Base-by-base conservation (phyloP, 2,113 vertebrate species). In the Seriola rivoliana region DNA sequence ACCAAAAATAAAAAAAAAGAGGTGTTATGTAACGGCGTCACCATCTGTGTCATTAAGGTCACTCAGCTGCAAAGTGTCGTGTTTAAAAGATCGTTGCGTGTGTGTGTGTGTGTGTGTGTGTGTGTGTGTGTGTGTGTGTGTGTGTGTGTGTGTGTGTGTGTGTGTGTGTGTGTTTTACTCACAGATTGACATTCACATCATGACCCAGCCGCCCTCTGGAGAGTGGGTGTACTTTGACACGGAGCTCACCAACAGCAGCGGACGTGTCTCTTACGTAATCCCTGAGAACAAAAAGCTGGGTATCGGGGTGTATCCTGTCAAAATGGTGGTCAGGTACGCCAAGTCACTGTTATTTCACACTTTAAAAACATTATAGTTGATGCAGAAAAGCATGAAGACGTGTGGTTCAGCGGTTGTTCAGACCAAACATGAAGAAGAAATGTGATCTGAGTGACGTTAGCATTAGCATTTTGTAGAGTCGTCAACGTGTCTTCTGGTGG, bases 121-220 rank as follows among this genome's bases (percentile, higher is more conserved):
- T 40, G 14, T 55, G 42, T 50, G 17, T 42, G 10, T 55, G 42
- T 50, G 23, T 50, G 3, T 46, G 40, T 7, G 40, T 42, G 25
- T 25, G 25, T 25, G 25, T 29, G 25, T 29, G 25, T 29, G 25
- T 29, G 17, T 42, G 14, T 55, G 42, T 50, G 23, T 50, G 3
- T 46, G 40, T 7, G 40, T 42, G 29, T 46, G 6, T 48, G 55
- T 11, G 21, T 40, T 23, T 44, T 52, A 65, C 44, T 59, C 50
- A 55, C 93, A 99, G 98, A 96, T 99, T 90, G 98, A 99, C 71
- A 96, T 99, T 81, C 98, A 99, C 92, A 97, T 99, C 93, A 99
- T 99, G 98, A 97, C 91, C 0, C 98, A 99, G 91, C 98, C 98
- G 0, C 98, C 98, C 0, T 97, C 98, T 0, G 98, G 98, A 2